Evolutionary conservation across 2,797 vertebrate species (phyloP).

Genomic region (Ctenochaetus hawaiiensis): DNA sequence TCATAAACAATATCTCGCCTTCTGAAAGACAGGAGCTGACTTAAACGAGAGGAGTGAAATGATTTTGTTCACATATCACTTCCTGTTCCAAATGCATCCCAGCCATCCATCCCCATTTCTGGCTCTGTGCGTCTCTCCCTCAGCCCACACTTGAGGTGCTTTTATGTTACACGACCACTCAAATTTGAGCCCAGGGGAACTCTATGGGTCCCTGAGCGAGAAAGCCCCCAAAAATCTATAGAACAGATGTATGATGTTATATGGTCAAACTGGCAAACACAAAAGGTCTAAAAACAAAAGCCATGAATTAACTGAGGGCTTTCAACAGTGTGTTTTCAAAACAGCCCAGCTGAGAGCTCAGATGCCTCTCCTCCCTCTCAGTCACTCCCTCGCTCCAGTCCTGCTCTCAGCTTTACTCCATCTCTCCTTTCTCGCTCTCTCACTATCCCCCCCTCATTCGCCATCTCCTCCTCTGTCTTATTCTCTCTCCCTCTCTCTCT

Average conservation of each 20-base stretch:
- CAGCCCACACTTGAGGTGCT: conserved; percentile 88
- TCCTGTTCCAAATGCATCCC: conserved; percentile 76
- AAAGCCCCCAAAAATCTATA: conserved; percentile 94
- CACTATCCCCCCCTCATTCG: conserved; percentile 66
- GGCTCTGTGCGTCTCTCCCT: conserved; percentile 76
- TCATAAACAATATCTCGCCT: conserved; percentile 35
- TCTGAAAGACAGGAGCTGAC: conserved; percentile 63
- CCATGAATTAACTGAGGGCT: conserved; percentile 95
- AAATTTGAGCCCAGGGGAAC: conserved; percentile 92
- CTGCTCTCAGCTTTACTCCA: conserved; percentile 59
- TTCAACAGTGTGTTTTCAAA: conserved; percentile 99
- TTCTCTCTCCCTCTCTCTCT: conserved; percentile 69
- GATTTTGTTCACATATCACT: conserved; percentile 87
- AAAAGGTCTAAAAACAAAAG: conserved; percentile 97
- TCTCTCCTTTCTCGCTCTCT: conserved; percentile 73
- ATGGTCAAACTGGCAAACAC: conserved; percentile 99
- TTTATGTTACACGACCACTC: conserved; percentile 93
- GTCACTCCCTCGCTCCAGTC: conserved; percentile 75
- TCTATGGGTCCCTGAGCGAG: conserved; percentile 91
- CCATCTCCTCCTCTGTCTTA: conserved; percentile 59
- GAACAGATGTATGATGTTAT: conserved; percentile 99
- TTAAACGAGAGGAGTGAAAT: conserved; percentile 76
- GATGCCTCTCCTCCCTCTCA: conserved; percentile 85
- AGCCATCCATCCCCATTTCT: conserved; percentile 77
- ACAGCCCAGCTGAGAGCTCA: conserved; percentile 97